These are phyloP conservation scores for Artibeus jamaicensis DNA, from an alignment of 2,797 vertebrate species.

Conservation along the genomic window DNA sequence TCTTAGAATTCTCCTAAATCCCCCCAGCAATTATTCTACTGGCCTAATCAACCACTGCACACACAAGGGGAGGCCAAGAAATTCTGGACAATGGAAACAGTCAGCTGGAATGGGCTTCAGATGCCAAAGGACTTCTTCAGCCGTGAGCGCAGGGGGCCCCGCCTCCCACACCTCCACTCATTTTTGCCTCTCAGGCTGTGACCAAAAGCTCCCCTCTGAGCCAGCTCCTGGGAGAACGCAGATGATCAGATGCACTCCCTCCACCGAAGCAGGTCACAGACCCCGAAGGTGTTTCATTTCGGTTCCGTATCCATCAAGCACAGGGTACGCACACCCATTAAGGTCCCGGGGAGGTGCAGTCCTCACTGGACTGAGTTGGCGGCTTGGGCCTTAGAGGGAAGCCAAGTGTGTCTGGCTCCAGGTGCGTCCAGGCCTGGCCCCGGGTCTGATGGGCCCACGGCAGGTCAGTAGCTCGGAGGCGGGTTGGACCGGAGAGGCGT, in stretches of 20 bases:
- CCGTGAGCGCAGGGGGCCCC: not conserved
- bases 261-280: not conserved
- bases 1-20: not conserved
- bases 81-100: not conserved
- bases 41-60: not conserved
- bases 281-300: not conserved
- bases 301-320: not conserved
- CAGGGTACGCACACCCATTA: not conserved
- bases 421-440: too few relatives aligned
- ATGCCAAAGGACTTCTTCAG: not conserved
- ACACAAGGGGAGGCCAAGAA: not conserved
- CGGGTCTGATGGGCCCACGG: not conserved
- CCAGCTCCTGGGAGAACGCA: not conserved
- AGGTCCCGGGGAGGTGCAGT: not conserved
- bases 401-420: not conserved
- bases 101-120: not conserved
- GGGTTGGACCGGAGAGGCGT: not conserved
- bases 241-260: not conserved
- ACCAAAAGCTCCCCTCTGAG: not conserved
- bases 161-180: rapidly evolving
- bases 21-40: not conserved
- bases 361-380: rapidly evolving
- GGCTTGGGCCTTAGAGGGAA: not conserved
- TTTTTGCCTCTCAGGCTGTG: not conserved
- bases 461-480: not conserved